A percentile compares a stretch with the other conserved stretches of the same genome.
Conservation (phyloP, 2,888 invertebrate genomes). For the Drosophila falleni region DNA sequence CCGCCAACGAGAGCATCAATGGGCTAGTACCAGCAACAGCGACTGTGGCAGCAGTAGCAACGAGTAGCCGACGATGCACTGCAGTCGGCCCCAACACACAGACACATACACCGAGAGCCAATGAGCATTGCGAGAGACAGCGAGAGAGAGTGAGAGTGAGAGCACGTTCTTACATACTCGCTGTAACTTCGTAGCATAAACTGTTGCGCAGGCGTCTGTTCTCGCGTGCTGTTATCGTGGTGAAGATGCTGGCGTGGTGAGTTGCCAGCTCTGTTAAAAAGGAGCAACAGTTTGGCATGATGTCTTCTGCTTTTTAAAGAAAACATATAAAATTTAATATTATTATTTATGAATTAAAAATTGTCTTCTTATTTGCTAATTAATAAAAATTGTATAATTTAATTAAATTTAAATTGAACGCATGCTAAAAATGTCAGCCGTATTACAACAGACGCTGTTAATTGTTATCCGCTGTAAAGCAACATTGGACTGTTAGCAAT, state of each 20-base stretch:
- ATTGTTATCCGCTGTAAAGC: conserved; percentile 65
- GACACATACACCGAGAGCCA: conserved; percentile 45
- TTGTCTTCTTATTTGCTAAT: too few relatives aligned
- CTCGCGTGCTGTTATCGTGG: conserved; percentile 46
- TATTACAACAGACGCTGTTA: background rate
- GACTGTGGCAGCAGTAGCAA: conserved; percentile 5
- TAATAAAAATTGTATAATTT: too few relatives aligned
- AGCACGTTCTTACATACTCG: conserved; percentile 35
- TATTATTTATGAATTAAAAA: too few relatives aligned
- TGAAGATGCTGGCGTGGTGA: conserved; percentile 40
- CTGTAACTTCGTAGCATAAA: conserved; percentile 24
- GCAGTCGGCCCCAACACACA: conserved; percentile 24
- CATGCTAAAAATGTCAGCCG: background rate
- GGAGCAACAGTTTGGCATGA: conserved; percentile 71
- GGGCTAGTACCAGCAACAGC: conserved; percentile 4
- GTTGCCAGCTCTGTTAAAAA: conserved; percentile 23
- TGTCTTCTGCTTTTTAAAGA: background rate
- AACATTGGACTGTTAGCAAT: conserved; percentile 5
- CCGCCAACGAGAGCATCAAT: conserved; percentile 7
- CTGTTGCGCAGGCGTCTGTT: conserved; percentile 59
- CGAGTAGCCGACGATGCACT: conserved; percentile 51
- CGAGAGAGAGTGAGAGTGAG: conserved; percentile 16
- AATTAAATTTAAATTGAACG: background rate
- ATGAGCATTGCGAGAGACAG: conserved; percentile 44
- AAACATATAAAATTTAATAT: too few relatives aligned